phyloP scores from a whole-genome alignment of 2,113 vertebrate genomes.

The Paedocypris sp. region DNA sequence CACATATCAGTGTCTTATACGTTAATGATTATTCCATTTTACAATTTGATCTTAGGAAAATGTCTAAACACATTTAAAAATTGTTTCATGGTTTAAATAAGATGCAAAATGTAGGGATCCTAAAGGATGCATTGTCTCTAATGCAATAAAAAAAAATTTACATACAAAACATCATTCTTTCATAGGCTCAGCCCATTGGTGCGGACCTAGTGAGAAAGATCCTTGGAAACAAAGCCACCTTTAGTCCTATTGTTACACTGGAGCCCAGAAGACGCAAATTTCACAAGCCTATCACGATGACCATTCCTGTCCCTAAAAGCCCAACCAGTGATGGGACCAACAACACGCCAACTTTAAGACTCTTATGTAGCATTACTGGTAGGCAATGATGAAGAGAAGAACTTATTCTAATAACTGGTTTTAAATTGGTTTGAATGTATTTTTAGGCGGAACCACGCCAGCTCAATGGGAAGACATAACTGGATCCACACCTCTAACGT shows the following conservation, averaged over 20 bases:
- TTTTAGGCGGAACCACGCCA: conserved; percentile 88
- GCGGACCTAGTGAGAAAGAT: conserved; percentile 82
- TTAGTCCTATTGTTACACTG: conserved; percentile 90
- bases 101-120: too few relatives aligned
- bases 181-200: conserved; percentile 85
- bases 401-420: neutral
- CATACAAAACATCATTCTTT: neutral
- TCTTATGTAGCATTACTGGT: conserved; percentile 98
- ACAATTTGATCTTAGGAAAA: too few relatives aligned
- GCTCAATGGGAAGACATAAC: conserved; percentile 99
- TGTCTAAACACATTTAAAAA: too few relatives aligned
- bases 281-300: conserved; percentile 98
- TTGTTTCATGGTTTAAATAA: too few relatives aligned
- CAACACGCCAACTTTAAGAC: conserved; percentile 77
- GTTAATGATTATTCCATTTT: too few relatives aligned
- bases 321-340: conserved; percentile 66
- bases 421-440: too few relatives aligned
- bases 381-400: conserved; percentile 12
- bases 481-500: conserved; percentile 90
- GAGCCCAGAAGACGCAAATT: conserved; percentile 94
- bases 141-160: neutral
- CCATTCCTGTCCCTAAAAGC: conserved; percentile 85
- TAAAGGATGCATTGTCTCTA: too few relatives aligned
- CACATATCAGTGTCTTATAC: too few relatives aligned
- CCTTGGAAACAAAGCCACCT: conserved; percentile 91